Percentiles rank a stretch among this genome's conserved stretches.
phyloP scores from a whole-genome alignment of 2,797 vertebrate species.

The Darevskia mixta region DNA sequence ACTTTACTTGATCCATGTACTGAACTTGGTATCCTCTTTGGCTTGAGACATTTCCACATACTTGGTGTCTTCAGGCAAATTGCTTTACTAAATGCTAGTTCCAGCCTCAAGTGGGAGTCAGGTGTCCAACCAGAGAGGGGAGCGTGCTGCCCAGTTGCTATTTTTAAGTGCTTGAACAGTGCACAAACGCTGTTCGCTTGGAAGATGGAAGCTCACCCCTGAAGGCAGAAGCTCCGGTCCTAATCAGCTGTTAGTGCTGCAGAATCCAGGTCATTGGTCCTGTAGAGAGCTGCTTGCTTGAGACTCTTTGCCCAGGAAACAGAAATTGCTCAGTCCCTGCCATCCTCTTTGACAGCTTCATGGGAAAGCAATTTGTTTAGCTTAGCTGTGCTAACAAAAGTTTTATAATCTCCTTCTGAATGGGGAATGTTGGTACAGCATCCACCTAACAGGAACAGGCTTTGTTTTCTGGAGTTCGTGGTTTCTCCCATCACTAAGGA shows the following conservation, averaged over 20 bases:
- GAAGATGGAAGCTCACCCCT: not conserved
- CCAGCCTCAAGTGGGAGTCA: conserved; percentile 37
- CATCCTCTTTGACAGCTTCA: not conserved
- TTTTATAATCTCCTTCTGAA: not conserved
- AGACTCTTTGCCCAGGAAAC: conserved; percentile 20
- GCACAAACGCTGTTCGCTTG: conserved; percentile 5
- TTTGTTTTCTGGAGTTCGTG: conserved; percentile 9
- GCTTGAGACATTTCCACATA: conserved; percentile 23
- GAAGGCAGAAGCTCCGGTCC: not conserved
- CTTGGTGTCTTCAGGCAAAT: not conserved
- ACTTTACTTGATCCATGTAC: conserved; percentile 30
- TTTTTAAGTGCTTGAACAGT: conserved; percentile 53
- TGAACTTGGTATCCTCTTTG: conserved; percentile 46
- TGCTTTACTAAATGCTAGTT: not conserved
- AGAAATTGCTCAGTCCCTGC: conserved; percentile 9
- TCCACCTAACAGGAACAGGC: not conserved
- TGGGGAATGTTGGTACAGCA: not conserved
- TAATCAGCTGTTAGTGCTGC: not conserved
- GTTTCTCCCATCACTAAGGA: not conserved
- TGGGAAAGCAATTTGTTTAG: conserved; percentile 28
- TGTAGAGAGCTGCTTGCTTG: conserved; percentile 1
- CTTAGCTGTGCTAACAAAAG: conserved; percentile 2
- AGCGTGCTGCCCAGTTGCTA: conserved; percentile 59
- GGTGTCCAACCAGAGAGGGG: conserved; percentile 56
- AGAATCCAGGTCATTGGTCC: not conserved